These are phyloP conservation scores for Papilio polytes DNA, from an alignment of 1,140 invertebrate species.

Conservation along the genomic window DNA sequence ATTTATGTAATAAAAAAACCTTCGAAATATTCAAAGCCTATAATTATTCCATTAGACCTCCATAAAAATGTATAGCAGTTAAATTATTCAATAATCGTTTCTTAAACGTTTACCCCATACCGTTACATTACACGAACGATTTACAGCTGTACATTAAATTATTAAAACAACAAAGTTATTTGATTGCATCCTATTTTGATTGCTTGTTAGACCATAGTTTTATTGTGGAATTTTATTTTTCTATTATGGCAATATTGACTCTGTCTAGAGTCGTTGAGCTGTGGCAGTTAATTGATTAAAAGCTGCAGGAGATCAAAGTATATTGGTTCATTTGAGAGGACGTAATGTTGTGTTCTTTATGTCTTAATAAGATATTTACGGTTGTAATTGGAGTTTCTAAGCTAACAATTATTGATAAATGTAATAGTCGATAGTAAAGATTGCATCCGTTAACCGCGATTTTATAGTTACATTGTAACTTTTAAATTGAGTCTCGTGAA, in stretches of 20 bases:
- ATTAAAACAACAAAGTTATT: slow-evolving; percentile 61
- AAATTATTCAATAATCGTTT: slow-evolving; percentile 47
- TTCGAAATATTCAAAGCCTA: slow-evolving; percentile 43
- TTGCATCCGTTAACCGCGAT: neutral
- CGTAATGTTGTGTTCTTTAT: slow-evolving; percentile 59
- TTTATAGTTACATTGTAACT: neutral
- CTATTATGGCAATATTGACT: slow-evolving; percentile 42
- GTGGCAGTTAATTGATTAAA: neutral
- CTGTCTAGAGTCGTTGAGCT: slow-evolving; percentile 20
- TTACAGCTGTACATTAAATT: slow-evolving; percentile 40
- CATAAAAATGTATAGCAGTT: slow-evolving; percentile 52
- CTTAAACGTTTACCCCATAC: slow-evolving; percentile 50
- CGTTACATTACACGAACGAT: slow-evolving; percentile 46
- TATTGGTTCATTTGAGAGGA: slow-evolving; percentile 41
- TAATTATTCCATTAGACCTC: slow-evolving; percentile 58
- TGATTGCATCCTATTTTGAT: slow-evolving; percentile 55
- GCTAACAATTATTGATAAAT: slow-evolving; percentile 39
- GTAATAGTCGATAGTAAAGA: neutral
- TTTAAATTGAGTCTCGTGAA: neutral
- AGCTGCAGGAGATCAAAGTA: slow-evolving; percentile 41
- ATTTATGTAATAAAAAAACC: slow-evolving; percentile 8
- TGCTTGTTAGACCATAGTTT: slow-evolving; percentile 59
- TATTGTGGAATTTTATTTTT: slow-evolving; percentile 59
- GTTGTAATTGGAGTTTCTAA: slow-evolving; percentile 45
- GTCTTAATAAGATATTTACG: slow-evolving; percentile 68